phyloP scores from a whole-genome alignment of 2,113 vertebrate genomes.

The Toxostoma redivivum region DNA sequence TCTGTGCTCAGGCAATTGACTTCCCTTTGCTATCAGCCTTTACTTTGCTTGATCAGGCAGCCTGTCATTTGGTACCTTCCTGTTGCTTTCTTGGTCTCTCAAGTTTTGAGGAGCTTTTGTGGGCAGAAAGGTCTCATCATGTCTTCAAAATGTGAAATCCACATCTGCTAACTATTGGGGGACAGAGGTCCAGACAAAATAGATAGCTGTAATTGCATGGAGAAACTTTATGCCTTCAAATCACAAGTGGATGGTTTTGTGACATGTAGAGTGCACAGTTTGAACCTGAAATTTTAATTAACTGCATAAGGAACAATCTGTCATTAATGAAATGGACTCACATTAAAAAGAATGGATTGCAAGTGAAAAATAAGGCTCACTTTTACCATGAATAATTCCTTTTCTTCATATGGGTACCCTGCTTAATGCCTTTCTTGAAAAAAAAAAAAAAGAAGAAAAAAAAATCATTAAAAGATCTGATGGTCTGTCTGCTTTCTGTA shows the following conservation, averaged over 20 bases:
- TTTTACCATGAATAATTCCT: background rate
- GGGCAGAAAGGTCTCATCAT: background rate
- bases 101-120: conserved; percentile 15
- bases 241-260: background rate
- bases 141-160: background rate
- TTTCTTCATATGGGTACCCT: background rate
- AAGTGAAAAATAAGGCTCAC: background rate
- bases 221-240: background rate
- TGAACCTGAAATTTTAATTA: background rate
- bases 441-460: background rate
- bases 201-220: background rate
- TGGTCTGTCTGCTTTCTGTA: conserved; percentile 8
- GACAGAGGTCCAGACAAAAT: background rate
- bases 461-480: background rate
- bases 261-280: background rate
- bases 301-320: background rate
- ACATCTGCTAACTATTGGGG: background rate
- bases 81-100: background rate
- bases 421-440: background rate
- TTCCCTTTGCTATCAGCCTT: background rate
- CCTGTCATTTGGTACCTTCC: background rate
- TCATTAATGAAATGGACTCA: background rate
- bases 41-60: background rate
- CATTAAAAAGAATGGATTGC: background rate
- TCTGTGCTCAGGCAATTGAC: background rate